Evolutionary conservation across 2,888 invertebrate genomes (phyloP).

Genomic region (Resseliella maxima): DNA sequence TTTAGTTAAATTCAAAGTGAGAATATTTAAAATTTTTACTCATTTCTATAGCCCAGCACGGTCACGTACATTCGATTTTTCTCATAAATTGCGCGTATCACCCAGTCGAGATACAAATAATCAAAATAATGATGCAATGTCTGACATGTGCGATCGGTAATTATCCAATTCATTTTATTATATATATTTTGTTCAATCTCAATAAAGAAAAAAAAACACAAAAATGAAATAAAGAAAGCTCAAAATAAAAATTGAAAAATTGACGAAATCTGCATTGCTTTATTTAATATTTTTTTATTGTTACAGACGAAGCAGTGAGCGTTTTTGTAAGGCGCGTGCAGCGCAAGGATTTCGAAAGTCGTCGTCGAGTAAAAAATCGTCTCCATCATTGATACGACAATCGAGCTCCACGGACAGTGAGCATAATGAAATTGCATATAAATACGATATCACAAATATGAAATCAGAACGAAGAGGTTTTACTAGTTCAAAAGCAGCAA

Average conservation of each 20-base stretch:
- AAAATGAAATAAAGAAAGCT: too few relatives aligned
- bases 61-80: conserved; percentile 61
- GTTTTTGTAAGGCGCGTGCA: conserved; percentile 73
- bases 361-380: conserved; percentile 63
- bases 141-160: conserved; percentile 7
- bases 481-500: conserved; percentile 61
- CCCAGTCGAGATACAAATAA: conserved; percentile 63
- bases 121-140: conserved; percentile 60
- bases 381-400: conserved; percentile 57
- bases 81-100: conserved; percentile 63
- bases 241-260: too few relatives aligned
- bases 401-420: conserved; percentile 58
- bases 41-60: conserved; percentile 68
- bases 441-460: conserved; percentile 65
- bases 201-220: too few relatives aligned
- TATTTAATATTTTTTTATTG: too few relatives aligned
- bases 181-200: neutral
- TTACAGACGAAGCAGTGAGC: conserved; percentile 73
- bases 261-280: too few relatives aligned
- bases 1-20: too few relatives aligned
- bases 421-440: conserved; percentile 66
- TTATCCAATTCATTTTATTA: neutral
- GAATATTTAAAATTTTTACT: too few relatives aligned
- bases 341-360: conserved; percentile 70
- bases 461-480: conserved; percentile 67